Evolutionary conservation across 1,140 invertebrate species (phyloP), one percentile per base, ranked within the genome.

Genomic region (Apis florea): DNA sequence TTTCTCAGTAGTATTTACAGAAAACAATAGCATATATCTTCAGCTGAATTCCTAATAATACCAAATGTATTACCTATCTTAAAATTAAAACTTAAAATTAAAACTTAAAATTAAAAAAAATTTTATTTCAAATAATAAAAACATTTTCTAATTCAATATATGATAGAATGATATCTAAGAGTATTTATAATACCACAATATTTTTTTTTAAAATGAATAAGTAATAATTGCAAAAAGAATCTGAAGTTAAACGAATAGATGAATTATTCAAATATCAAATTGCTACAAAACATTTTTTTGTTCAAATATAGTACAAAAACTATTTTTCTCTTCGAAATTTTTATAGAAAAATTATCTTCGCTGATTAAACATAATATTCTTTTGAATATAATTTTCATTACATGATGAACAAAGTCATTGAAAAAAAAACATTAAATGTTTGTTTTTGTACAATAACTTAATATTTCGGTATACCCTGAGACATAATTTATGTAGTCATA

Each of bases 361-460:
- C 49, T 64, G 26, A 49, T 31, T 1, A 58, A 56, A 67, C 13
- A 2, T 47, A 76, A 67, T 53, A 51, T 47, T 6, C 58, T 31
- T 26, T 15, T 53, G 19, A 68, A 59, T 76, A 53, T 6, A 47
- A 74, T 40, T 40, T 40, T 40, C 31, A 40, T 40, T 40, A 31
- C 31, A 40, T 40, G 31, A 40, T 40, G 31, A 40, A 40, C 31
- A 40, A 61, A 73, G 73, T 71, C 26, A 81, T 72, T 40, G 31
- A 19, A 77, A 67, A 76, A 3, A 68, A 5, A 68, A 69, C 70
- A 17, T 56, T 40, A 47, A 63, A 51, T 2, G 58, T 12, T 58
- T 72, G 58, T 12, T 63, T 72, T 75, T 40, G 17, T 68, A 76
- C 40, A 86, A 86, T 83, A 86, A 83, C 71, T 86, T 86, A 86